These are phyloP conservation scores for Anthoscopus minutus DNA, from an alignment of 2,113 vertebrate species.

Conservation along the genomic window DNA sequence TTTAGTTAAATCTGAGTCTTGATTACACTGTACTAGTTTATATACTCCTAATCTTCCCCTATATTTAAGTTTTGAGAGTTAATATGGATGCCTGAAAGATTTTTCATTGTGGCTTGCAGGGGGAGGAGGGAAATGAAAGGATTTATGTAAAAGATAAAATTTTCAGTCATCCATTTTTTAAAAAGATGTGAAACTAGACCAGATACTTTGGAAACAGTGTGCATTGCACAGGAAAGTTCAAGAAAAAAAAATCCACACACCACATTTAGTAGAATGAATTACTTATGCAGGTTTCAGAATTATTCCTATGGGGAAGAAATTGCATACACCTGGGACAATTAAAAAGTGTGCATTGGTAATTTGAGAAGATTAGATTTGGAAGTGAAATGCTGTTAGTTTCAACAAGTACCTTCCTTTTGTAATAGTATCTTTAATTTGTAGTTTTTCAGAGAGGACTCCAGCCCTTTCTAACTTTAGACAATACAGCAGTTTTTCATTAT, in stretches of 20 bases:
- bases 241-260: neutral
- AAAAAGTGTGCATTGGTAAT: neutral
- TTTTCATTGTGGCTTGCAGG: neutral
- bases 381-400: neutral
- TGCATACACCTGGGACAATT: neutral
- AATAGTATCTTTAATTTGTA: neutral
- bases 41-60: neutral
- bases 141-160: neutral
- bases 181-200: neutral
- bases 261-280: neutral
- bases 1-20: neutral
- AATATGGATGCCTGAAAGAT: neutral
- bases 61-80: neutral
- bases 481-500: neutral
- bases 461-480: neutral
- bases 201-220: neutral
- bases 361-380: neutral
- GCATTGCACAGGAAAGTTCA: neutral
- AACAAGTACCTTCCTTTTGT: neutral
- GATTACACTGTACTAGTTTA: neutral
- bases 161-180: neutral
- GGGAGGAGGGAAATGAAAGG: neutral
- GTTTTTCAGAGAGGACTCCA: neutral
- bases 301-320: neutral
- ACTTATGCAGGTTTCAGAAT: neutral